Base-by-base conservation (phyloP, 2,888 invertebrate species). In the Drosophila kanekoi region DNA sequence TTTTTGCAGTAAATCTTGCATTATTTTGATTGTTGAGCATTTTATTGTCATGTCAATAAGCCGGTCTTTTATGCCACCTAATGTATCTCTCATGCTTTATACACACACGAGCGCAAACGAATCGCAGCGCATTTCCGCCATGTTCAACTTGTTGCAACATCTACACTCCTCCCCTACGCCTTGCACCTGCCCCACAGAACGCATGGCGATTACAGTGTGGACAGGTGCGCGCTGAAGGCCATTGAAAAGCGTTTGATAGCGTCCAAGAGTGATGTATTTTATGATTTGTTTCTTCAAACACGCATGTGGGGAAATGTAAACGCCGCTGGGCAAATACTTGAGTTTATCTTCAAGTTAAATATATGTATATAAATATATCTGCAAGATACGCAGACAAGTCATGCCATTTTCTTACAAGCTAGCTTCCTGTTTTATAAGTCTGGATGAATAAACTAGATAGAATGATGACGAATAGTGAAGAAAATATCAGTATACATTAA, bases 31-130 rank as follows among this genome's bases (percentile, higher is more conserved):
- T 79, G 78, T 76, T 72, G 54, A 33, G 48, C 77, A 72, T 56
- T 76, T 81, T 84, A 84, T 81, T 84, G 79, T 79, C 69, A 70
- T 75, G 81, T 71, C 86, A 83, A 79, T 77, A 81, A 68, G 74
- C 71, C 69, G 58, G 59, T 32, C 76, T 77, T 69, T 76, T 40
- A 70, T 73, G 74, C 64, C 64, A 43, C 54, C 56, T 51, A 54
- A 62, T 62, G 63, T 64, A 54, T 54, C 69, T 57, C 28, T 41
- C 14, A 35, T 40, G 63, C 44, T 20, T 5, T 49, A 37, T 28
- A 37, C 37, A 33, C 18, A 20, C 14, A 44, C 14, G 40, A 23
- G 14, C 28, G 11, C 16, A 20, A 32, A 43, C n/a, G 32, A 40
- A 40, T 40, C 32, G 6, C 32, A 62, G 60, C 72, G 66, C 70